Evolutionary conservation across 2,888 invertebrate genomes (phyloP), one percentile per base, ranked within the genome.

Genomic region (Protodeltote pygarga): DNA sequence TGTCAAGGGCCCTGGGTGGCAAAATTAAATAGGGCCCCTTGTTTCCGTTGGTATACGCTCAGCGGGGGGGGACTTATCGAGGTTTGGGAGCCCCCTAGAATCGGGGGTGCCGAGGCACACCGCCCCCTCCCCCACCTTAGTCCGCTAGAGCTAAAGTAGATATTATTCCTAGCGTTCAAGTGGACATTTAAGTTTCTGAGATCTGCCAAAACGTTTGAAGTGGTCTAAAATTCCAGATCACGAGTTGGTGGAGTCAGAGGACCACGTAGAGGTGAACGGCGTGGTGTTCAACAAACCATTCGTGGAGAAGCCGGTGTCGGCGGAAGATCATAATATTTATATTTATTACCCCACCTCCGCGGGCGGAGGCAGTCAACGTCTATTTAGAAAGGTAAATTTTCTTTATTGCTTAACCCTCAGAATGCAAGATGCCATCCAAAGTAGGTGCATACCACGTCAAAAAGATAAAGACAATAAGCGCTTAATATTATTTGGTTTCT

Each of bases 251-350:
- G 98, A 99, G 85, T 97, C 97, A 0, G 99, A 99, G 82, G 99
- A 99, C 87, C 98, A 98, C 73, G 98, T 99, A 2, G 99, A 99
- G 91, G 98, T 99, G 31, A 98, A 98, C 81, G 98, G 98, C 3
- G 95, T 97, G 16, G 95, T 95, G 13, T 99, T 99, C 81, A 98
- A 98, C 80, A 99, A 99, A 80, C 99, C 99, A 0, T 99, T 99
- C 91, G 99, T 99, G 11, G 99, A 99, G 92, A 99, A 99, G 83
- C 99, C 99, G 0, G 97, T 99, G 4, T 98, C 98, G 13, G 99
- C 99, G 0, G 99, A 99, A 88, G 99, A 99, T 91, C 99, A 99
- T 85, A 99, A 99, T 85, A 98, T 99, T 81, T 99, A 99, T 83
- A 99, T 99, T 73, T 99, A 99, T 87, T 99, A 99, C 90, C 99